Conservation (phyloP, 2,888 invertebrate genomes). For the Oscheius myriophilus region DNA sequence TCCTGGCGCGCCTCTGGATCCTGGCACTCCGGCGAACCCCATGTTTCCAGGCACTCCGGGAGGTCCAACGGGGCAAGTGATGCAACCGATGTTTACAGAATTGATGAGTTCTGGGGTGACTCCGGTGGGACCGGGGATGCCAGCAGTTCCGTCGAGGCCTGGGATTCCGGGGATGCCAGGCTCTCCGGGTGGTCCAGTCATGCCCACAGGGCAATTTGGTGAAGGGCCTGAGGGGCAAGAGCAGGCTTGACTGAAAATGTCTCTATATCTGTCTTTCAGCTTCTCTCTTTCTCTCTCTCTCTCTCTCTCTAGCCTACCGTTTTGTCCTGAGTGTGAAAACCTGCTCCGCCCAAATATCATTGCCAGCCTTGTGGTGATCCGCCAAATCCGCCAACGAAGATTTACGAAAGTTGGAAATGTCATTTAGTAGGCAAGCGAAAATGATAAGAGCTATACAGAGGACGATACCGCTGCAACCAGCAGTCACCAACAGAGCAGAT, state of each 20-base stretch:
- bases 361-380: too few species aligned
- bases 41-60: constrained; percentile 1
- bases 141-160: neutral
- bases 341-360: too few species aligned
- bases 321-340: too few species aligned
- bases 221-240: constrained; percentile 10
- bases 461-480: too few species aligned
- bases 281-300: too few species aligned
- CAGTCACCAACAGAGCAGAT: too few species aligned
- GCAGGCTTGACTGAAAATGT: constrained; percentile 7
- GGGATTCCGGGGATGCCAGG: constrained; percentile 5
- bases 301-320: too few species aligned
- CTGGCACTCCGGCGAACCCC: neutral
- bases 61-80: constrained; percentile 13
- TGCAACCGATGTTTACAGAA: neutral
- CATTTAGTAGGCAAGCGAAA: too few species aligned
- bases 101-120: neutral
- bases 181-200: constrained; percentile 1
- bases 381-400: too few species aligned
- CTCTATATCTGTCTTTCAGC: too few species aligned
- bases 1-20: neutral
- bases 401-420: too few species aligned
- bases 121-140: neutral
- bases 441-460: too few species aligned
- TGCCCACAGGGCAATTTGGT: neutral